These are phyloP conservation scores for Morus bassanus DNA, from an alignment of 2,797 vertebrate genomes.

Conservation along the genomic window DNA sequence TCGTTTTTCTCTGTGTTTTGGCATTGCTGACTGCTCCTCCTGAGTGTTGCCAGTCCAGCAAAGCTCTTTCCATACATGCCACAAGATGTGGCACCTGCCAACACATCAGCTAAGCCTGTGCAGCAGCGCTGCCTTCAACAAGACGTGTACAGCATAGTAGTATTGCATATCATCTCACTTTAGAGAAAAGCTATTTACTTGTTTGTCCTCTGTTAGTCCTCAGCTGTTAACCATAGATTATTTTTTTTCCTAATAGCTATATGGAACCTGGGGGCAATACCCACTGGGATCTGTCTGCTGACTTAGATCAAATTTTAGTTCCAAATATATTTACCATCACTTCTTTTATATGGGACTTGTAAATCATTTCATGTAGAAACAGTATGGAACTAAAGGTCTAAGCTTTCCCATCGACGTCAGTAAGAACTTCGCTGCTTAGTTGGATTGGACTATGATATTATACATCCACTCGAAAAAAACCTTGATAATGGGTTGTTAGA, in stretches of 20 bases:
- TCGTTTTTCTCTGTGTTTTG: not conserved
- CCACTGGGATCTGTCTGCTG: not conserved
- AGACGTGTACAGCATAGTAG: rapidly evolving
- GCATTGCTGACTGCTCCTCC: not conserved
- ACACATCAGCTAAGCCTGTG: not conserved
- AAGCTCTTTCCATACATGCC: not conserved
- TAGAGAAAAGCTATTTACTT: not conserved
- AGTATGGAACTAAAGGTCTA: conserved; percentile 34
- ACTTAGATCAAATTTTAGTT: conserved; percentile 16
- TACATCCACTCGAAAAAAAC: not conserved
- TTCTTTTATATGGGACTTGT: conserved; percentile 34
- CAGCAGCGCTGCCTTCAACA: not conserved
- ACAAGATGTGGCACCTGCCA: not conserved
- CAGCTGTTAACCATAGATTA: not conserved
- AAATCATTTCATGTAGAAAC: conserved; percentile 51
- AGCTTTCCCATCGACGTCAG: conserved; percentile 26
- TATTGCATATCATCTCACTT: not conserved
- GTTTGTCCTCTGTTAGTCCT: conserved; percentile 27
- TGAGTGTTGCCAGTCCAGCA: not conserved
- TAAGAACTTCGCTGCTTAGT: not conserved
- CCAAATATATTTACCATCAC: conserved; percentile 47
- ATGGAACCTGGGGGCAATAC: not conserved
- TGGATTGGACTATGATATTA: not conserved
- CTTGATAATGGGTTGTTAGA: not conserved
- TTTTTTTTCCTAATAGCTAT: not conserved